phyloP scores from a whole-genome alignment of 2,113 vertebrate species.

The Dipodomys merriami region DNA sequence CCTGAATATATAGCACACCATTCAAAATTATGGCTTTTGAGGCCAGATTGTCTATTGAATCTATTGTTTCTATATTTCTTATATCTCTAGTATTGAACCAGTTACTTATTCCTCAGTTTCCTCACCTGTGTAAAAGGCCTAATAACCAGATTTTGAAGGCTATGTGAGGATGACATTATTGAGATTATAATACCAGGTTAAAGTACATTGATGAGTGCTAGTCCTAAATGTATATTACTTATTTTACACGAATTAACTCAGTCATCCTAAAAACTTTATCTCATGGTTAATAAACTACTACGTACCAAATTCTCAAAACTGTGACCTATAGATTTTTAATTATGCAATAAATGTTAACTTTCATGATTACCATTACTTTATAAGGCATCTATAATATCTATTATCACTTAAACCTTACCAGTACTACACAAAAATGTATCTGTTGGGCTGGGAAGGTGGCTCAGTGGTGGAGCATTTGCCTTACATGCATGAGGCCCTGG shows the following conservation, averaged over 20 bases:
- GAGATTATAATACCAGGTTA: not conserved
- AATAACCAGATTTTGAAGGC: not conserved
- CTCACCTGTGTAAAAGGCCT: not conserved
- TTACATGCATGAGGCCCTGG: too few relatives aligned
- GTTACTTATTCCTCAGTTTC: conserved; percentile 44
- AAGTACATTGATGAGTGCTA: not conserved
- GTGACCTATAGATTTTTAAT: conserved; percentile 33
- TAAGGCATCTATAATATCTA: not conserved
- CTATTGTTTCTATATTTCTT: not conserved
- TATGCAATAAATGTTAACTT: not conserved
- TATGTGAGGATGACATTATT: not conserved
- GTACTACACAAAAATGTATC: not conserved
- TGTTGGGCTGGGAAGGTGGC: not conserved
- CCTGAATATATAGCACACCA: not conserved
- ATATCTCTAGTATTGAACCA: not conserved
- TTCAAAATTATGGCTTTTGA: conserved; percentile 15
- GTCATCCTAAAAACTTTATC: not conserved
- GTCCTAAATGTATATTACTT: not conserved
- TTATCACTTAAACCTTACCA: conserved; percentile 20
- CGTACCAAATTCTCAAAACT: not conserved
- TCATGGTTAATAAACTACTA: conserved; percentile 40
- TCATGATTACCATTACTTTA: not conserved
- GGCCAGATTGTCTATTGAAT: conserved; percentile 11
- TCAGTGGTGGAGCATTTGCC: too few relatives aligned
- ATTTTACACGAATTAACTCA: conserved; percentile 43